A percentile compares a stretch with the other conserved stretches of the same genome.
phyloP scores from a whole-genome alignment of 2,888 invertebrate species.

The Magallana nippona region DNA sequence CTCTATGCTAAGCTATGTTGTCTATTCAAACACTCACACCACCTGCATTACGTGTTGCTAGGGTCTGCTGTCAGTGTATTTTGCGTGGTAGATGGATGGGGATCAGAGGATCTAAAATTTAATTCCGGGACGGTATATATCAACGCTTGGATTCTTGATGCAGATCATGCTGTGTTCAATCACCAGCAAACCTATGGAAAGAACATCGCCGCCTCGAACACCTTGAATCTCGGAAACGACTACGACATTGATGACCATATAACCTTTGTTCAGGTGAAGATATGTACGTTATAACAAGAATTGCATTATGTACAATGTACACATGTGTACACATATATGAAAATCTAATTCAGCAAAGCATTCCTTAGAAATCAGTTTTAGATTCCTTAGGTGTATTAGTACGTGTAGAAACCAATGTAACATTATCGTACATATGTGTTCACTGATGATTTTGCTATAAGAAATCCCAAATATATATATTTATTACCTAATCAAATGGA shows the following conservation, averaged over 20 bases:
- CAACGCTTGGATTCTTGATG: not conserved
- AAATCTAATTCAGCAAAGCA: too few species aligned
- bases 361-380: too few species aligned
- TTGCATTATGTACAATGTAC: too few species aligned
- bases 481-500: too few species aligned
- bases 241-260: not conserved
- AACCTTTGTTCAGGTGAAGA: constrained; percentile 2
- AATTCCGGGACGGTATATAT: not conserved
- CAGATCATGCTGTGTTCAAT: not conserved
- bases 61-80: not conserved
- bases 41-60: not conserved
- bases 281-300: not conserved
- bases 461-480: too few species aligned
- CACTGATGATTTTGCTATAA: too few species aligned
- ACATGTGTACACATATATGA: too few species aligned
- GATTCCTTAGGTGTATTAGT: too few species aligned
- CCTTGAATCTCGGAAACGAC: not conserved
- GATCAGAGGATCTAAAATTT: not conserved
- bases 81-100: constrained; percentile 6
- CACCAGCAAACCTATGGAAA: not conserved
- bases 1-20: too few species aligned
- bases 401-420: too few species aligned
- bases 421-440: too few species aligned
- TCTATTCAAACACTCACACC: too few species aligned
- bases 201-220: not conserved